phyloP scores from a whole-genome alignment of 2,888 invertebrate species.

The Pristionchus maxplancki region DNA sequence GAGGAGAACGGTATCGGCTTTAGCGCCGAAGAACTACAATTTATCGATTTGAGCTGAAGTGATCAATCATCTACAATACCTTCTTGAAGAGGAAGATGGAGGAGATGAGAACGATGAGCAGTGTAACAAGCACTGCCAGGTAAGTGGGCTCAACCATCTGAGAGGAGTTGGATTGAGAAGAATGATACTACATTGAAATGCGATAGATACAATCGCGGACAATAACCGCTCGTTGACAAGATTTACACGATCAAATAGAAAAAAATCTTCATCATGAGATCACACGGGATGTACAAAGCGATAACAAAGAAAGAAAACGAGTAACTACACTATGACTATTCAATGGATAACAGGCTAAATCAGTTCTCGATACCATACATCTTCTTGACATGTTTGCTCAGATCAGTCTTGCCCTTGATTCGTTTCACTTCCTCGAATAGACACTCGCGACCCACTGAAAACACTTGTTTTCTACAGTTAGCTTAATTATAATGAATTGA shows the following conservation, averaged over 20 bases:
- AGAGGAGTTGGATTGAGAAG: not conserved
- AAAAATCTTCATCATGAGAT: slow-evolving; percentile 41
- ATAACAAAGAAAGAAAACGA: slow-evolving; percentile 53
- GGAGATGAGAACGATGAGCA: slow-evolving; percentile 57
- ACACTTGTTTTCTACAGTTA: not conserved
- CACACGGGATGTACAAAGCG: slow-evolving; percentile 16
- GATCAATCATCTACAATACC: not conserved
- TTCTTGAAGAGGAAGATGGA: slow-evolving; percentile 53
- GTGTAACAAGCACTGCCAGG: slow-evolving; percentile 54
- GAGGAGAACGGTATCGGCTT: slow-evolving; percentile 82
- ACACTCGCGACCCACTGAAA: slow-evolving; percentile 85
- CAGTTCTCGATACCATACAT: slow-evolving; percentile 66
- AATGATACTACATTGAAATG: not conserved
- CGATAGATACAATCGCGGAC: not conserved
- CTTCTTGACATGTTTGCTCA: slow-evolving; percentile 69
- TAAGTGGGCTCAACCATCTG: slow-evolving; percentile 57
- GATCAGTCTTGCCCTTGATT: slow-evolving; percentile 83
- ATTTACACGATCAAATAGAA: not conserved
- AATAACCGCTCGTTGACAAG: not conserved
- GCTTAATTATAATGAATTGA: too few relatives aligned
- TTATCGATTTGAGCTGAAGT: not conserved
- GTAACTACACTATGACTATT: slow-evolving; percentile 51
- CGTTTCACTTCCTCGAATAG: slow-evolving; percentile 87
- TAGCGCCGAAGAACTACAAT: slow-evolving; percentile 54
- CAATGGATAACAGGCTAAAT: not conserved